These are phyloP conservation scores for Lanius ludovicianus DNA, from an alignment of 2,113 vertebrate species.

Conservation along the genomic window DNA sequence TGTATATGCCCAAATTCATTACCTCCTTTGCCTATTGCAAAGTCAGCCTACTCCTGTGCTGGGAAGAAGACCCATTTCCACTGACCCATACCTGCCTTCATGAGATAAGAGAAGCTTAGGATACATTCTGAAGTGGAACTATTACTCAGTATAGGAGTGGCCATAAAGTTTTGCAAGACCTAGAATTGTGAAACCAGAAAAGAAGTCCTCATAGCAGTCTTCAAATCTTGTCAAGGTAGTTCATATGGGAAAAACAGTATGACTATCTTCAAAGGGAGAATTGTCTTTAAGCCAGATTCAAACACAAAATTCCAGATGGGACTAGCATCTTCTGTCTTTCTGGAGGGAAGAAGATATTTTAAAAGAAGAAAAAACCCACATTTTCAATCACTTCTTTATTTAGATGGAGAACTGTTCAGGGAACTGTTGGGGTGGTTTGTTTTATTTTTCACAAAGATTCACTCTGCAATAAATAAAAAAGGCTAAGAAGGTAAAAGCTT, in stretches of 20 bases:
- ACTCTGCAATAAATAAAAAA: not conserved
- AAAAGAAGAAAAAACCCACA: not conserved
- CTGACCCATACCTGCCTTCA: not conserved
- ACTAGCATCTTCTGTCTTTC: not conserved
- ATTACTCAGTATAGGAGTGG: accelerated
- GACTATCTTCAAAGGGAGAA: not conserved
- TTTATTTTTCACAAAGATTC: not conserved
- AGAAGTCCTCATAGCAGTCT: not conserved
- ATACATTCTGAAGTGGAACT: not conserved
- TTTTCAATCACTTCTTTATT: not conserved
- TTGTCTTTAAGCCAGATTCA: not conserved
- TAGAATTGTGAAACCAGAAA: not conserved
- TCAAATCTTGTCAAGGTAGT: not conserved
- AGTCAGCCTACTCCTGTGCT: not conserved
- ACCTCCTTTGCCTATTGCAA: not conserved
- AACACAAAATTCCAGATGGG: not conserved
- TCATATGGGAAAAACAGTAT: not conserved
- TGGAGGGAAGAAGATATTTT: not conserved
- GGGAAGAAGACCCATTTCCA: not conserved
- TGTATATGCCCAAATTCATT: not conserved
- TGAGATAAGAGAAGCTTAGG: not conserved
- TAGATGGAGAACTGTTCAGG: not conserved
- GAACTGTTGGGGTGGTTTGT: not conserved
- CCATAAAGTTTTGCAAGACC: not conserved
- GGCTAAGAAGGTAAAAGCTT: not conserved